phyloP scores from a whole-genome alignment of 2,888 invertebrate species.

The Dryomyza anilis region DNA sequence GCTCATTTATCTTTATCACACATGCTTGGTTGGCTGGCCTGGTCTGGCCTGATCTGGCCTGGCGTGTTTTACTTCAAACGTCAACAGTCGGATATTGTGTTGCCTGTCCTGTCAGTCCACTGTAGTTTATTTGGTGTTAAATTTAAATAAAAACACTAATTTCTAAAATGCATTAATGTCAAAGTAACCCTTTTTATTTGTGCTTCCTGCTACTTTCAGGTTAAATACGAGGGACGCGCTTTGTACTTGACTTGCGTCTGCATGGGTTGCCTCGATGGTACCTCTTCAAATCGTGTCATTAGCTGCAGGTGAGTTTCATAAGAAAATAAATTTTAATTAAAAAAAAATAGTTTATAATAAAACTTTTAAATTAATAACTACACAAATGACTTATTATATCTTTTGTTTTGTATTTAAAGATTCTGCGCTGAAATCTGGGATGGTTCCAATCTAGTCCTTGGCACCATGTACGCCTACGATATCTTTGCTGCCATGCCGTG shows the following conservation, averaged over 20 bases:
- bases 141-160: background rate
- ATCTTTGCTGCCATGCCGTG: conserved; percentile 97
- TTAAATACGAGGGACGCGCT: conserved; percentile 87
- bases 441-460: conserved; percentile 90
- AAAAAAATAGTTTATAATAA: background rate
- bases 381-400: conserved; percentile 1
- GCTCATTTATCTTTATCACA: conserved; percentile 29
- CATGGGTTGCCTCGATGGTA: conserved; percentile 90
- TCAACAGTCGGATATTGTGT: background rate
- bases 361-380: background rate
- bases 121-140: background rate
- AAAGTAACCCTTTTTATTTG: conserved; percentile 1
- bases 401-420: conserved; percentile 42
- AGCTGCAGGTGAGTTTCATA: conserved; percentile 68
- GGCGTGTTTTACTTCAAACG: background rate
- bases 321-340: background rate
- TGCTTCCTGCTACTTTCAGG: conserved; percentile 64
- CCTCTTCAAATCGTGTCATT: conserved; percentile 74
- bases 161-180: background rate
- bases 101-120: background rate
- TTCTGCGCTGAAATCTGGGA: conserved; percentile 89
- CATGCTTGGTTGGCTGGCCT: conserved; percentile 18
- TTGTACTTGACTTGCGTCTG: conserved; percentile 93
- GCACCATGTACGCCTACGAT: conserved; percentile 98
- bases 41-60: background rate